phyloP scores from a whole-genome alignment of 2,113 vertebrate species.

The Phalacrocorax pelagicus region DNA sequence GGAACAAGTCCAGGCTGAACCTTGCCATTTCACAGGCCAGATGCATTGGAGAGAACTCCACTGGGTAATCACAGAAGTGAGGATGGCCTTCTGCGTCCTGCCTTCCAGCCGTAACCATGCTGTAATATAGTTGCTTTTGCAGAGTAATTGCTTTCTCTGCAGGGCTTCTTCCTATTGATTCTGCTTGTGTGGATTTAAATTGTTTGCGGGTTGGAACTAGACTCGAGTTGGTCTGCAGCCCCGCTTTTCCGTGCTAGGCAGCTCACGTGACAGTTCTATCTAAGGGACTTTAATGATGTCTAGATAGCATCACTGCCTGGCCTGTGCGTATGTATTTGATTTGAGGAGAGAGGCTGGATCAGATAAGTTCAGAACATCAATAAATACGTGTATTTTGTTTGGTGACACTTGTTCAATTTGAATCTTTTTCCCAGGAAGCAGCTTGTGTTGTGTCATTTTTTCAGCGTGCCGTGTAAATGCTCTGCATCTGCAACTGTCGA shows the following conservation, averaged over 20 bases:
- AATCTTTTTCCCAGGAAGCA: conserved; percentile 45
- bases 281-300: conserved; percentile 2
- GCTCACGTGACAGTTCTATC: neutral
- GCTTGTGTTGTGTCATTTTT: conserved; percentile 68
- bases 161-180: conserved; percentile 66
- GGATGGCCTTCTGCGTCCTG: conserved; percentile 41
- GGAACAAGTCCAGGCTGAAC: neutral
- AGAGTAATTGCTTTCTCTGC: conserved; percentile 67
- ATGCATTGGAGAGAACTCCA: neutral
- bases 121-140: conserved; percentile 52
- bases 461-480: conserved; percentile 31
- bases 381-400: conserved; percentile 46
- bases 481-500: conserved; percentile 68
- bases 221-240: conserved; percentile 32
- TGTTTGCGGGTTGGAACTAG: conserved; percentile 43
- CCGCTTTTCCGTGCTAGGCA: neutral
- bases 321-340: neutral
- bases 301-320: conserved; percentile 22
- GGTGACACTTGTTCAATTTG: conserved; percentile 58
- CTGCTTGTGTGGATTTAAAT: conserved; percentile 56
- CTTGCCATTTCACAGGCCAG: conserved; percentile 20
- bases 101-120: conserved; percentile 16
- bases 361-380: conserved; percentile 48
- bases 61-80: conserved; percentile 46
- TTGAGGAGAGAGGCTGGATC: conserved; percentile 41